Evolutionary conservation across 2,113 vertebrate genomes (phyloP).

Genomic region (Dissostichus mawsoni): DNA sequence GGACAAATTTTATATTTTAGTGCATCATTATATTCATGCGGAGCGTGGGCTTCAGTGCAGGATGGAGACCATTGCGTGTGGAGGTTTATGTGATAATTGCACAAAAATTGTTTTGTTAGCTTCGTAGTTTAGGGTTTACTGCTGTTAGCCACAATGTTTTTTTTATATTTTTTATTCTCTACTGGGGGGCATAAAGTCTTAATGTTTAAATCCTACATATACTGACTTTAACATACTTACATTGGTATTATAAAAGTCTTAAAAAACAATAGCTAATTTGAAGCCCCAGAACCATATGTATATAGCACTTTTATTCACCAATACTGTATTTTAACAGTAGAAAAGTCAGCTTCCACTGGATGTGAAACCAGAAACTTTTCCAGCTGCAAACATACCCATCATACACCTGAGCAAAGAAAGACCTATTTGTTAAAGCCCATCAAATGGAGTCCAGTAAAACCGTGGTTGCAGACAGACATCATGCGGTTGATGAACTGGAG

Average conservation of each 20-base stretch:
- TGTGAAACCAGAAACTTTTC: neutral
- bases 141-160: neutral
- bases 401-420: neutral
- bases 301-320: neutral
- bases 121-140: neutral
- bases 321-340: neutral
- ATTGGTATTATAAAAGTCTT: neutral
- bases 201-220: neutral
- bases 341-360: neutral
- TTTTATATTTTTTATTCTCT: neutral
- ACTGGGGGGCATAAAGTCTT: neutral
- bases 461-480: neutral
- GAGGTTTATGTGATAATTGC: constrained; percentile 28
- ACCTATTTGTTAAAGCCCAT: neutral
- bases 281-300: neutral
- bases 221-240: neutral
- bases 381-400: neutral
- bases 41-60: constrained; percentile 4
- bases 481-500: neutral
- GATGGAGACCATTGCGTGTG: neutral
- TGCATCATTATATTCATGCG: constrained; percentile 47
- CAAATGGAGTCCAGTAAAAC: constrained; percentile 4
- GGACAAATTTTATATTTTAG: constrained; percentile 34
- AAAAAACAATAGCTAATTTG: neutral
- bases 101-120: neutral